Evolutionary conservation across 2,888 invertebrate genomes (phyloP).

Genomic region (Cerceris ruficornis): DNA sequence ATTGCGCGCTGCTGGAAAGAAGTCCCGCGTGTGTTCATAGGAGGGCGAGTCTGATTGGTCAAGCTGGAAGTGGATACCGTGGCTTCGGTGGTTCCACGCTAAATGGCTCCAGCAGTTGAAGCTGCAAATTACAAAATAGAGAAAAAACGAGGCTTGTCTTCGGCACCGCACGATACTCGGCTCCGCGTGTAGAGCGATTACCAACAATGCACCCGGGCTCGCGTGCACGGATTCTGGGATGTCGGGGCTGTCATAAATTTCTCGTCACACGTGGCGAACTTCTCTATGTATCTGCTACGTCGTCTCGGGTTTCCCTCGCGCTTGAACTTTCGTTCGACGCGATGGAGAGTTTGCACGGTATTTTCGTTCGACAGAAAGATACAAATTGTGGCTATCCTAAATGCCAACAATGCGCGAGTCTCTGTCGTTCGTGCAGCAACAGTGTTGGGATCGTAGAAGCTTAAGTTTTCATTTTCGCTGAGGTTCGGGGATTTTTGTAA

Average conservation of each 20-base stretch:
- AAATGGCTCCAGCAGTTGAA: too few species aligned
- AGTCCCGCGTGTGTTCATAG: too few species aligned
- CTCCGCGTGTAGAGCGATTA: constrained; percentile 5
- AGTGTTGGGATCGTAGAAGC: too few species aligned
- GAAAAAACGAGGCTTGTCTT: too few species aligned
- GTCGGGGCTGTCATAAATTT: constrained; percentile 38
- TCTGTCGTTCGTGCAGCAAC: too few species aligned
- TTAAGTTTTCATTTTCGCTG: too few species aligned
- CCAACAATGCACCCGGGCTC: constrained; percentile 25
- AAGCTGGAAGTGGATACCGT: not conserved
- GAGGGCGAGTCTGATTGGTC: too few species aligned
- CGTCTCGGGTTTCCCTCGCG: constrained; percentile 60
- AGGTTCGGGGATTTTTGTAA: too few species aligned
- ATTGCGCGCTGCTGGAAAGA: too few species aligned
- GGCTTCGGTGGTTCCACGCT: constrained; percentile 4
- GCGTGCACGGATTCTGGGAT: constrained; percentile 21
- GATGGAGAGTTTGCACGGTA: constrained; percentile 37
- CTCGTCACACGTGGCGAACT: constrained; percentile 38
- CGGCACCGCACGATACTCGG: too few species aligned
- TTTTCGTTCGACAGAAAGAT: constrained; percentile 56
- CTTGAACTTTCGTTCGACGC: constrained; percentile 49
- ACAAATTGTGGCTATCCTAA: constrained; percentile 51
- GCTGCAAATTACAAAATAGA: too few species aligned
- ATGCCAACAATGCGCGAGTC: constrained; percentile 25
- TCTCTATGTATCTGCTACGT: constrained; percentile 52